Conservation (phyloP, 2,797 vertebrate genomes). For the Halcyon badia region DNA sequence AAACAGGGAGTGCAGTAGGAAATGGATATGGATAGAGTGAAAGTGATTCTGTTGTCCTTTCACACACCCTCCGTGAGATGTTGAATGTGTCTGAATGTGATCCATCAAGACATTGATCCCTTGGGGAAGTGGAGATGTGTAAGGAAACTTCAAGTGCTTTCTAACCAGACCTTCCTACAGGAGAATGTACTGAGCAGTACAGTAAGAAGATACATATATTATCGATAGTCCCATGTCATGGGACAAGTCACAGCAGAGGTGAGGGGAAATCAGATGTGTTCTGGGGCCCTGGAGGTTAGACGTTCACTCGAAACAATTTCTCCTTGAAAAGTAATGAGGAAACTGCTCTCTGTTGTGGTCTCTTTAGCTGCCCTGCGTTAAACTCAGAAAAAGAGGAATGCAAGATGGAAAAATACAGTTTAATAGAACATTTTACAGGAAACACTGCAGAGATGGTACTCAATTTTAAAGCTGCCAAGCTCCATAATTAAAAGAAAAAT, state of each 20-base stretch:
- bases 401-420: not conserved
- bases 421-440: not conserved
- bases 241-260: slow-evolving; percentile 64
- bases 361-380: not conserved
- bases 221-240: slow-evolving; percentile 54
- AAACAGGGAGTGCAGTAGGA: slow-evolving; percentile 77
- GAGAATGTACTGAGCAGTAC: slow-evolving; percentile 47
- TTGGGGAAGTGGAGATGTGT: slow-evolving; percentile 71
- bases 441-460: not conserved
- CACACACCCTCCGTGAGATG: slow-evolving; percentile 80
- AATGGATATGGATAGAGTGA: slow-evolving; percentile 85
- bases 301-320: slow-evolving; percentile 22
- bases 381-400: not conserved
- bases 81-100: slow-evolving; percentile 86
- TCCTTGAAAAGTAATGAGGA: slow-evolving; percentile 36
- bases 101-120: slow-evolving; percentile 88
- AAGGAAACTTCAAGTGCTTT: slow-evolving; percentile 72
- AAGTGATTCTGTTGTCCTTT: slow-evolving; percentile 86
- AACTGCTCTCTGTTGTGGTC: not conserved
- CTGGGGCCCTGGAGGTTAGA: slow-evolving; percentile 47
- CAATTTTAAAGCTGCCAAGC: slow-evolving; percentile 36
- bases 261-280: slow-evolving; percentile 72
- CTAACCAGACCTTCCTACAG: slow-evolving; percentile 40
- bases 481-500: slow-evolving; percentile 69
- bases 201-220: slow-evolving; percentile 71